Evolutionary conservation across 1,140 invertebrate genomes (phyloP), one percentile per base, ranked within the genome.

Genomic region (Aphelinus certus): DNA sequence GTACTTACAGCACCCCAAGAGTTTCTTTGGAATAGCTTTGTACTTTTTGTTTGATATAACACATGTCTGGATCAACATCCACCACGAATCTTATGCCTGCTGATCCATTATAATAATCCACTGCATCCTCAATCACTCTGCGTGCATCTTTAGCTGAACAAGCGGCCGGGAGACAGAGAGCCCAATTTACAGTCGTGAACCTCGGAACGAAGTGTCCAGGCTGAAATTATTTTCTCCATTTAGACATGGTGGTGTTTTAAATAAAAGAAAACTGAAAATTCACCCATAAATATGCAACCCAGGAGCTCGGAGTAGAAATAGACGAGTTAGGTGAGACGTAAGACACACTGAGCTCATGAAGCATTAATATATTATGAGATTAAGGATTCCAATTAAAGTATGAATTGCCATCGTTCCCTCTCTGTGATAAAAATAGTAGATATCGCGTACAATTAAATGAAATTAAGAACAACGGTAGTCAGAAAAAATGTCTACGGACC

Each of bases 161-260:
- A 1, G 89, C 87, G 7, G 90, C 86, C 0, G 93, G 93, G 56
- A 93, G 83, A 77, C 93, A 94, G 4, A 93, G 79, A 6, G 91
- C 93, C 92, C 92, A 93, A 75, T 92, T 92, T 57, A 91, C 82
- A 61, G 91, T 90, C 6, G 91, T 91, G 82, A 92, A 93, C 80
- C 89, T 90, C 70, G 92, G 92, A 81, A 92, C 87, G 83, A 93
- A 92, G 85, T 93, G 91, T 83, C 90, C 90, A 77, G 91, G 90
- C 92, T 93, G 83, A 58, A 84, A 85, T 76, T 26, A 46, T 62
- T 71, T 65, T 61, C 26, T 26, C 73, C 48, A 74, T 64, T 45
- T 70, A 60, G 70, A 78, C 7, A 5, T 65, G 72, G 49, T 53
- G 42, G 57, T 70, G 47, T 58, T 64, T 57, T 73, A 10, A 71